phyloP scores from a whole-genome alignment of 92 coral and sea anemone genomes.

The Siderastrea siderea region DNA sequence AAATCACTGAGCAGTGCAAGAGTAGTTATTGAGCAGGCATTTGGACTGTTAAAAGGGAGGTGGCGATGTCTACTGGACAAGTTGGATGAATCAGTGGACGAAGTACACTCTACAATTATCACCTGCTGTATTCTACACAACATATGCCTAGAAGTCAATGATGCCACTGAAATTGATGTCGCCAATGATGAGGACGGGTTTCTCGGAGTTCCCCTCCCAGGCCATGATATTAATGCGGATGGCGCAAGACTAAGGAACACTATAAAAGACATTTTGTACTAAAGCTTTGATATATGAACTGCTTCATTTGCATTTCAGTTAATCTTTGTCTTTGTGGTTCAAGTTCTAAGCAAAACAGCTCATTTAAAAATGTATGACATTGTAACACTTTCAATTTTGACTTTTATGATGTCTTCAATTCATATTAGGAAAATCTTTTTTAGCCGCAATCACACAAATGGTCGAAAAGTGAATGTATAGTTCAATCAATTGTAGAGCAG shows the following conservation, averaged over 20 bases:
- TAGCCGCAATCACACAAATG: too few species aligned
- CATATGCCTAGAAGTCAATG: constrained; percentile 2
- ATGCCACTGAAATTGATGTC: constrained; percentile 15
- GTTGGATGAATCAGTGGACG: constrained; percentile 45
- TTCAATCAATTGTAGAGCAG: neutral
- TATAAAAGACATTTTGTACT: neutral
- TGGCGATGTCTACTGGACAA: constrained; percentile 15
- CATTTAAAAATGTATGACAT: too few species aligned
- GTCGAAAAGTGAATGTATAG: too few species aligned
- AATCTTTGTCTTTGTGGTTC: neutral
- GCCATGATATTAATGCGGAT: constrained; percentile 23
- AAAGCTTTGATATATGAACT: neutral
- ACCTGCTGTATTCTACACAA: constrained; percentile 29
- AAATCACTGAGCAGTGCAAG: constrained; percentile 47
- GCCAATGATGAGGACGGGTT: constrained; percentile 16
- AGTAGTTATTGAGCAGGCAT: constrained; percentile 46
- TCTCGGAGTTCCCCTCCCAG: constrained; percentile 33
- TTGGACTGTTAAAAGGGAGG: constrained; percentile 38
- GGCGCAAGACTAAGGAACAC: constrained; percentile 43
- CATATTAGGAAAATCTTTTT: too few species aligned
- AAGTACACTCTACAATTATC: constrained; percentile 38
- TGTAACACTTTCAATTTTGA: too few species aligned
- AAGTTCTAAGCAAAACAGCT: neutral
- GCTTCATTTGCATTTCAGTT: neutral
- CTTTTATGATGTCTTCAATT: too few species aligned